Percentiles rank a stretch among this genome's conserved stretches.
These are phyloP conservation scores for Sylvilagus floridanus DNA, from an alignment of 2,797 vertebrate genomes.

Conservation along the genomic window DNA sequence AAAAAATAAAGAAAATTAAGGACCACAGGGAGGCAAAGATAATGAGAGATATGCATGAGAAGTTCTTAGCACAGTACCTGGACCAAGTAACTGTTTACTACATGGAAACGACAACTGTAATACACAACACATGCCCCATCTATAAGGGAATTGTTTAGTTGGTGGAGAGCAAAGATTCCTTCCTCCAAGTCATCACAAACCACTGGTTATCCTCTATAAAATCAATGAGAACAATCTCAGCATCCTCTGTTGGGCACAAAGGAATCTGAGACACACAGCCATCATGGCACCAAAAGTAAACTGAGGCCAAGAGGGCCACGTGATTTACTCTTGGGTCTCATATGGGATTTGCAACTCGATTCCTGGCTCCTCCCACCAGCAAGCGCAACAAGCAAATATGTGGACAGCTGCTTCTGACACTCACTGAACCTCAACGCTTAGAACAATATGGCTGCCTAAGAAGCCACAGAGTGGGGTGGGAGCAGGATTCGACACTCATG, in stretches of 20 bases:
- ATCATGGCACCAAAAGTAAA: not conserved
- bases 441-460: not conserved
- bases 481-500: not conserved
- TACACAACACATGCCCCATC: not conserved
- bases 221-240: not conserved
- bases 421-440: not conserved
- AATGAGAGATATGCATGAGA: not conserved
- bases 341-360: not conserved
- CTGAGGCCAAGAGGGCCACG: not conserved
- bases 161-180: conserved; percentile 9
- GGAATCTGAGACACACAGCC: not conserved
- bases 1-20: no score
- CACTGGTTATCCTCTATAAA: not conserved
- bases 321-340: not conserved
- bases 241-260: not conserved
- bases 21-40: not conserved
- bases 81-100: not conserved
- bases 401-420: not conserved
- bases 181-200: conserved; percentile 22
- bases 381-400: not conserved
- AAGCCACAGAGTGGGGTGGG: not conserved
- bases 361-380: not conserved
- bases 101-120: not conserved
- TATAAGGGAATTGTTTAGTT: not conserved
- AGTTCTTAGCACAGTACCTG: not conserved